phyloP scores from a whole-genome alignment of 2,113 vertebrate species.

The Danionella cerebrum region DNA sequence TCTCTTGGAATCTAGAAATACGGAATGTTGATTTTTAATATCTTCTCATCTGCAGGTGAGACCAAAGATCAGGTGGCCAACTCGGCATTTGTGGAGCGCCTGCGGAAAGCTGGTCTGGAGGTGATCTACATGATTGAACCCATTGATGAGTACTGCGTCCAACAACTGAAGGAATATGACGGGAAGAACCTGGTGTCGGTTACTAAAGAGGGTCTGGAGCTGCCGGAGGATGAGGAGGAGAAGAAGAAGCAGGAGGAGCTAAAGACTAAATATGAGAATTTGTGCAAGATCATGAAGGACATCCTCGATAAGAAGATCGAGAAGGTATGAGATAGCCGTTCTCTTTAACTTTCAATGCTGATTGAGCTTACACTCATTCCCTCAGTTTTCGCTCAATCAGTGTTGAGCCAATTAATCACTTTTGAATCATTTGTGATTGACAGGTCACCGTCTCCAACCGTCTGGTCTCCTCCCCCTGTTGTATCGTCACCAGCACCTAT shows the following conservation, averaged over 20 bases:
- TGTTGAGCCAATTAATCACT: not conserved
- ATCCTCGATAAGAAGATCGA: constrained; percentile 76
- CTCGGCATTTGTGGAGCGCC: constrained; percentile 72
- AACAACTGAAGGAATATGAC: constrained; percentile 74
- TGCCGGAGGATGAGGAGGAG: constrained; percentile 71
- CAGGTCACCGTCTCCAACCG: constrained; percentile 70
- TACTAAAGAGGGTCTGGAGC: constrained; percentile 73
- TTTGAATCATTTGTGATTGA: not conserved
- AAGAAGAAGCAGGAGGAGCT: constrained; percentile 70
- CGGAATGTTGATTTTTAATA: too few relatives aligned
- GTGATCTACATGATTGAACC: constrained; percentile 78
- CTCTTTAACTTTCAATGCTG: too few relatives aligned
- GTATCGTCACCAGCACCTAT: constrained; percentile 75
- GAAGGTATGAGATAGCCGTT: constrained; percentile 59
- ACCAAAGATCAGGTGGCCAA: constrained; percentile 74
- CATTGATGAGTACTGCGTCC: constrained; percentile 74
- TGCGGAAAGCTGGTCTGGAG: constrained; percentile 68
- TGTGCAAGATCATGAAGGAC: constrained; percentile 78
- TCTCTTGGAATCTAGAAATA: too few relatives aligned
- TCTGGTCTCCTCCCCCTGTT: constrained; percentile 69
- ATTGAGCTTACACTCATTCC: too few relatives aligned
- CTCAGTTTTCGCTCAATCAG: too few relatives aligned
- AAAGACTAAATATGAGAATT: constrained; percentile 66
- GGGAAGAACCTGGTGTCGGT: constrained; percentile 72
- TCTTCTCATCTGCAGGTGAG: constrained; percentile 53